Base-by-base conservation (phyloP, 2,888 invertebrate species). In the Drosophila helvetica region DNA sequence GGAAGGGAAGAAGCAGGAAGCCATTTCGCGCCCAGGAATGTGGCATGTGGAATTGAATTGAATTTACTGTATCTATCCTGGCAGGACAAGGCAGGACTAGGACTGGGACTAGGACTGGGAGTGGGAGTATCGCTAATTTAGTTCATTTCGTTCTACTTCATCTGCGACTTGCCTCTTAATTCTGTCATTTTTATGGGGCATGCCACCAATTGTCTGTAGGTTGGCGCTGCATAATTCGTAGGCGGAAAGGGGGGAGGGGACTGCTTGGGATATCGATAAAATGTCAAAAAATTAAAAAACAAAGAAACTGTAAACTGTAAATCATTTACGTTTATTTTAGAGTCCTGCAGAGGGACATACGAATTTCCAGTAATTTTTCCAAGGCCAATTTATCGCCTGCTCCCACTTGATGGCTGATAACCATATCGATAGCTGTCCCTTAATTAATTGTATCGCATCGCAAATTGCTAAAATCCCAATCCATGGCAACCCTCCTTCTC, bases 121-220 rank as follows among this genome's bases (percentile, higher is more conserved):
- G 48, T 38, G 18, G 38, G 6, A 38, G 38, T 15, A n/a, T n/a
- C 38, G 2, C 38, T 38, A 38, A 38, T 38, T 38, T 38, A 38
- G 38, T 38, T 45, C 8, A 19, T 18, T 12, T 25, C 17, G 38
- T 46, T 22, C 17, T 22, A 8, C 33, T 48, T 6, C 58, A 4
- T 2, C 46, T 46, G 45, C 17, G 12, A 17, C 27, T 30, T 17
- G 18, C 56, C 38, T 38, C 53, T 53, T 38, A 38, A 42, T 53
- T 19, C 38, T 53, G 53, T 53, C 53, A 53, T n/a, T 60, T 60
- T 60, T 46, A 60, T 64, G 51, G 53, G 53, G 53, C 53, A 15
- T 2, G 12, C 5, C 33, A 33, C 33, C 33, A 33, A 33, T 33
- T 33, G 60, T 33, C 48, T 22, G 46, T 33, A n/a, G 12, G 12